Conservation (phyloP, 2,888 invertebrate genomes). For the Cenopis cana region DNA sequence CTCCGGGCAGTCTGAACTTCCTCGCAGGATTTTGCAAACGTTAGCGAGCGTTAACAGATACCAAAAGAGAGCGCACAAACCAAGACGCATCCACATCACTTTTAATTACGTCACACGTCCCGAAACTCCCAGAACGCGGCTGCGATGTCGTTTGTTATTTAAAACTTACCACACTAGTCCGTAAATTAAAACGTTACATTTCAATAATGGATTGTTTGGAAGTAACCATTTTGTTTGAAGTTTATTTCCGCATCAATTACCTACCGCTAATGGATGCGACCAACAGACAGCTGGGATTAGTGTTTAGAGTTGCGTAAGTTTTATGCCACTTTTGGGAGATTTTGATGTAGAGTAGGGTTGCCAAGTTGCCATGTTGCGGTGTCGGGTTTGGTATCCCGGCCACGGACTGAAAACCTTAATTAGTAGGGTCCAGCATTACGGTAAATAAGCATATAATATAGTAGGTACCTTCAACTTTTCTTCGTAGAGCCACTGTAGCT, state of each 20-base stretch:
- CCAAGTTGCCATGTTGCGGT: no score
- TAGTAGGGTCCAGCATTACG: no score
- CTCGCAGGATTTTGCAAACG: no score
- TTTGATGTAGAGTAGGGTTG: no score
- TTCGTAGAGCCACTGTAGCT: no score
- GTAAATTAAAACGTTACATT: slow-evolving; percentile 20
- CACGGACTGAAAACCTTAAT: no score
- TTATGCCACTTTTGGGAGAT: neutral
- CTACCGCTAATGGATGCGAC: slow-evolving; percentile 19
- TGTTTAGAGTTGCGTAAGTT: slow-evolving; percentile 1
- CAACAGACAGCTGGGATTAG: slow-evolving; percentile 4
- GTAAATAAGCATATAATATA: no score
- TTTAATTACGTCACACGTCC: neutral
- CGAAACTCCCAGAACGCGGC: neutral
- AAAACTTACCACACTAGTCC: slow-evolving; percentile 2
- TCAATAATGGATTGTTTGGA: slow-evolving; percentile 13
- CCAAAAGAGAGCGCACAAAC: neutral
- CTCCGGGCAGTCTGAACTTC: no score
- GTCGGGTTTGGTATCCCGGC: no score
- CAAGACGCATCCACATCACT: neutral
- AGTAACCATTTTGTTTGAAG: slow-evolving; percentile 26
- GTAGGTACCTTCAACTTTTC: no score
- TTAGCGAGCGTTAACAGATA: no score
- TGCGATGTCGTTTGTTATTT: neutral
- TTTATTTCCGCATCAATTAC: slow-evolving; percentile 19